A percentile compares a stretch with the other conserved stretches of the same genome.
Conservation (phyloP, 2,888 invertebrate genomes). For the Nomada goodeniana region DNA sequence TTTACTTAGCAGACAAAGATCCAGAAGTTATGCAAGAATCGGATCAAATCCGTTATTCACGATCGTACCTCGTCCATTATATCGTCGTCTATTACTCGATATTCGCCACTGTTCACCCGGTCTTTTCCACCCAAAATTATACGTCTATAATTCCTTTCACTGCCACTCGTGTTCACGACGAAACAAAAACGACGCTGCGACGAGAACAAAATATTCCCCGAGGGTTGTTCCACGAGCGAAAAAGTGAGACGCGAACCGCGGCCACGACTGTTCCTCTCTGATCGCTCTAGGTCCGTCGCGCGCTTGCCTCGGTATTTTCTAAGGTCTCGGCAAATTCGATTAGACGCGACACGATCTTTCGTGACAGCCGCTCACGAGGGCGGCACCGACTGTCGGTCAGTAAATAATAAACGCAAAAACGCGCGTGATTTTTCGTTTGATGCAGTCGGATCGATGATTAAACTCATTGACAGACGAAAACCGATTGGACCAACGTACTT, state of each 20-base stretch:
- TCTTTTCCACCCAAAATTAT: slow-evolving; percentile 16
- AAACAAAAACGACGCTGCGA: background rate
- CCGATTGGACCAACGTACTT: slow-evolving; percentile 25
- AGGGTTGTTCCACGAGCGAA: background rate
- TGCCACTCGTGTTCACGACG: background rate
- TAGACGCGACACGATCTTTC: slow-evolving; percentile 61
- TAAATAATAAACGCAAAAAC: slow-evolving; percentile 1
- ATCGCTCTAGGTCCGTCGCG: slow-evolving; percentile 10
- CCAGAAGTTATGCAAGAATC: background rate
- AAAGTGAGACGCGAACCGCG: slow-evolving; percentile 19
- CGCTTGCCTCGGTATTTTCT: slow-evolving; percentile 68
- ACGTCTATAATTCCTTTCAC: background rate
- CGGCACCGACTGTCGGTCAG: slow-evolving; percentile 18
- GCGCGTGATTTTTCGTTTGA: background rate
- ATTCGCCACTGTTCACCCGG: slow-evolving; percentile 16
- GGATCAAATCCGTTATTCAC: slow-evolving; percentile 2
- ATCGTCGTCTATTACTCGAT: slow-evolving; percentile 41
- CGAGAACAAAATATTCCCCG: slow-evolving; percentile 15
- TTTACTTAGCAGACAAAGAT: background rate
- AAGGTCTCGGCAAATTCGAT: slow-evolving; percentile 77
- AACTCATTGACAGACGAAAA: slow-evolving; percentile 9
- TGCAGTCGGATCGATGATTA: slow-evolving; percentile 12
- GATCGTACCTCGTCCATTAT: slow-evolving; percentile 71
- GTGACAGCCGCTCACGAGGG: slow-evolving; percentile 8
- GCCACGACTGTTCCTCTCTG: slow-evolving; percentile 11